These are phyloP conservation scores for Dipodomys stephensi DNA, from an alignment of 2,113 vertebrate genomes.

Conservation along the genomic window DNA sequence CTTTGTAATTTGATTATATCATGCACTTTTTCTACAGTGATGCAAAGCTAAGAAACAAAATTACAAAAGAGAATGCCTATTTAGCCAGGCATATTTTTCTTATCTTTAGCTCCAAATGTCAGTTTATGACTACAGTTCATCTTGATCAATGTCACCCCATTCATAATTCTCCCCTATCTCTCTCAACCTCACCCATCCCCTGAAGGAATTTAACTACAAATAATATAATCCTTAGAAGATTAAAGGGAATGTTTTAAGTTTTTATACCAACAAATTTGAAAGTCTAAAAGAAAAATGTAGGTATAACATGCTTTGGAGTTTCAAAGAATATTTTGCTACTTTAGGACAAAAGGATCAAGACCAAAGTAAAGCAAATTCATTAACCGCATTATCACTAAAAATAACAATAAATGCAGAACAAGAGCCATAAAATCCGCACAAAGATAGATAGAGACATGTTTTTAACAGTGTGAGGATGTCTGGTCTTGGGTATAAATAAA, in stretches of 20 bases:
- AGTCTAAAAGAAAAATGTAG: no score
- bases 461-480: conserved; percentile 2
- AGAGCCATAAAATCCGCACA: background rate
- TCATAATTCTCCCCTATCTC: no score
- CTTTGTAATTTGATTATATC: background rate
- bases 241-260: no score
- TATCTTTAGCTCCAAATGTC: no score
- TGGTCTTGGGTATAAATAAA: background rate
- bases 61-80: background rate
- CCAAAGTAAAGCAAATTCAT: conserved; percentile 18
- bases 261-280: no score
- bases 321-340: background rate
- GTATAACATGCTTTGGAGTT: background rate
- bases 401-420: background rate
- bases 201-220: no score
- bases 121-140: no score
- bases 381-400: background rate
- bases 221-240: no score
- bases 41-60: background rate
- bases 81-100: no score
- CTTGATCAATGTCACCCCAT: no score
- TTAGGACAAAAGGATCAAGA: background rate
- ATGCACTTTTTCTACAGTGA: background rate
- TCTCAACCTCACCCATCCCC: no score
- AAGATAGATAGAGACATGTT: background rate